Evolutionary conservation across 1,140 invertebrate genomes (phyloP), one percentile per base, ranked within the genome.

Genomic region (Hormaphis cornu): DNA sequence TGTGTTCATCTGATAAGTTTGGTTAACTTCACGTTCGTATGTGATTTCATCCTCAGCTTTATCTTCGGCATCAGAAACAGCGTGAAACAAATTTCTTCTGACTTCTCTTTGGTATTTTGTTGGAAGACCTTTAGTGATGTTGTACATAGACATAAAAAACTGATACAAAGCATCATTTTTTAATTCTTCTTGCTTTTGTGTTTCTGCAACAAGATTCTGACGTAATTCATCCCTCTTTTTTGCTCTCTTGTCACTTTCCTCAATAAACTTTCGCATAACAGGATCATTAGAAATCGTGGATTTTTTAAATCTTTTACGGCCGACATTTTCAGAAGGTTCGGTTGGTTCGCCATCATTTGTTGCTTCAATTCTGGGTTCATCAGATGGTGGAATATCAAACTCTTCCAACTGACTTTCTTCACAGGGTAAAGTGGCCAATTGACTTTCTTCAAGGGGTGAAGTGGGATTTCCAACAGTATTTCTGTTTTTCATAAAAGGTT

Each of bases 71-170:
- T 54, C 52, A 33, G 52, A 54, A 54, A 54, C 52, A 4, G 10
- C 30, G 16, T 54, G 24, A 33, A 54, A 54, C 24, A 54, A 9
- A 9, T 54, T 54, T 28, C 10, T 54, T 54, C 30, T 54, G 26
- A 54, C 30, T 54, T n/a, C 30, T 54, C 12, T 30, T 54, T 54
- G 52, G 10, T 54, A 30, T 54, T 28, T 28, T 54, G 30, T 28
- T 28, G 52, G 52, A 28, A 54, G 24, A 30, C 30, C 12, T 54
- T 54, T 54, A 28, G 30, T 33, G 4, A 33, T 30, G 30, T 54
- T 54, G 52, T 9, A 54, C 24, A 54, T 54, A 54, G 52, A 54
- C 52, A 54, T 54, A 54, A 54, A 54, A 33, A 54, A 54, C 14
- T 54, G 52, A 54, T 30, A 54, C 24, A 54, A 33, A 7, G 4